Base-by-base conservation (phyloP, 2,888 invertebrate genomes). In the Idaea dimidiata region DNA sequence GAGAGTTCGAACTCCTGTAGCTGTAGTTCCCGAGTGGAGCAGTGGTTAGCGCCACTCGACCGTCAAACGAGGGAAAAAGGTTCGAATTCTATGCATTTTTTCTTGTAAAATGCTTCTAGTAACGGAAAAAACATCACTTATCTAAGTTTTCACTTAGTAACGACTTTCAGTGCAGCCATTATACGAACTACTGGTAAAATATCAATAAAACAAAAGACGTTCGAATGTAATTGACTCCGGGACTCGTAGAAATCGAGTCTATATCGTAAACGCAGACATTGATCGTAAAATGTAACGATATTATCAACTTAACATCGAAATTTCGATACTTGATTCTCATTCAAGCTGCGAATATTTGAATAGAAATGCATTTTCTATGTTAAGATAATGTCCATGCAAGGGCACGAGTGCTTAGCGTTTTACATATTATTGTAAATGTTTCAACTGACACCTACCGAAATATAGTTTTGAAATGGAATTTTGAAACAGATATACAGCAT, bases 221-320 rank as follows among this genome's bases (percentile, higher is more conserved):
- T 14, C 43, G 43, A 43, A 43, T 43, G 43, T 43, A 43, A 43
- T 43, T 43, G 43, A 43, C 43, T 43, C 43, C 43, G 14, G 14
- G 14, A 31, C 58, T 32, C 58, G 17, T 58, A 32, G 31, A 32
- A 31, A 58, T 43, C 43, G 43, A 43, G 43, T 43, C 8, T 8
- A 43, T 43, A 60, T 60, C 55, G 24, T 54, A 53, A 55, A 54
- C 18, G 54, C 32, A 18, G 33, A 57, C 59, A 54, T 58, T 54
- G 18, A 32, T 53, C 58, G 67, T 74, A 68, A 76, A 66, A 72
- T 65, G 66, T 65, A 33, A 59, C 57, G 17, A 62, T 65, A 60
- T 61, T 17, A 55, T 62, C 60, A 64, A 64, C 65, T 66, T 65
- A 63, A 62, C 56, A 61, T 62, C 62, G 43, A 43, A 14, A 43